phyloP scores from a whole-genome alignment of 2,113 vertebrate genomes.

The Passer montanus region DNA sequence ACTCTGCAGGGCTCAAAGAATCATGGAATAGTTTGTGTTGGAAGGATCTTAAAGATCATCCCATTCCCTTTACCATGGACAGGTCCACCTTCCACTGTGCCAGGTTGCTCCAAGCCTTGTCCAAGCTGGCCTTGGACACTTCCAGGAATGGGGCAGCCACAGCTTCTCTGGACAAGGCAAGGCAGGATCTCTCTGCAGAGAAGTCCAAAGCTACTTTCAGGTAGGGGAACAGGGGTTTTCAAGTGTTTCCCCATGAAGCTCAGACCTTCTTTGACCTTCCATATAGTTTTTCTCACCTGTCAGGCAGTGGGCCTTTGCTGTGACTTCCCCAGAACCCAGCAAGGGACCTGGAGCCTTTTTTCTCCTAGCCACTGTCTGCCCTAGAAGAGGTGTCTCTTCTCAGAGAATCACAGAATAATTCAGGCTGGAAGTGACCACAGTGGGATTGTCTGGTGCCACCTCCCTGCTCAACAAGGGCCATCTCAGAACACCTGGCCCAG shows the following conservation, averaged over 20 bases:
- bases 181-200: background rate
- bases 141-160: background rate
- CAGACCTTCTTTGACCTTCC: background rate
- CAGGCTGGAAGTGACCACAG: background rate
- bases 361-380: background rate
- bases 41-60: background rate
- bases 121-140: background rate
- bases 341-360: background rate
- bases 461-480: background rate
- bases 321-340: background rate
- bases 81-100: background rate
- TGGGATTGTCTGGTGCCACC: background rate
- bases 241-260: background rate
- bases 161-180: background rate
- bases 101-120: accelerated
- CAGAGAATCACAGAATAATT: background rate
- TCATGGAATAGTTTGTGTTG: background rate
- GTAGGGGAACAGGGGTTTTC: accelerated
- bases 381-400: accelerated
- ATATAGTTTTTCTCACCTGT: background rate
- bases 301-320: background rate
- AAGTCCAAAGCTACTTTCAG: background rate
- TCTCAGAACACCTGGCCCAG: background rate
- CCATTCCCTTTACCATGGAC: background rate
- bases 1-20: background rate